Percentiles rank a stretch among this genome's conserved stretches.
Conservation (phyloP, 2,113 vertebrate species). For the Antechinus stuartii region DNA sequence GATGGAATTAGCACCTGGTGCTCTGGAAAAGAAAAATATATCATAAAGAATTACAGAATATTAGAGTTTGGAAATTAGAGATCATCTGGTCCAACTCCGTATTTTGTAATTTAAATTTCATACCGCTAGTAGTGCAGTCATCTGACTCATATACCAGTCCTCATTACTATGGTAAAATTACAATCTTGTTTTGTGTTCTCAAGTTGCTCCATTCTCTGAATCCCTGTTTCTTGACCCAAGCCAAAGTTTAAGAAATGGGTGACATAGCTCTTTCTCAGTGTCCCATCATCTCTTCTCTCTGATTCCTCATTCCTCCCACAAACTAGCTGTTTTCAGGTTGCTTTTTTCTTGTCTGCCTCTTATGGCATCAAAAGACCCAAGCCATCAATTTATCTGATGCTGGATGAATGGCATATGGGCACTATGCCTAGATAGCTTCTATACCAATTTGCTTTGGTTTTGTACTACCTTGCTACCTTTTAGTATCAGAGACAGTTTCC, state of each 20-base stretch:
- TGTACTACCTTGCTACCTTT: neutral
- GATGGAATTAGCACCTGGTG: neutral
- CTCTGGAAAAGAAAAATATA: neutral
- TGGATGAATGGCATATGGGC: neutral
- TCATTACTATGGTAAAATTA: too few species aligned
- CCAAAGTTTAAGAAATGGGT: neutral
- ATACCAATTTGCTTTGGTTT: neutral
- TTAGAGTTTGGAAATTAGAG: neutral
- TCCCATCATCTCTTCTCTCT: neutral
- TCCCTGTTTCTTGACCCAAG: neutral
- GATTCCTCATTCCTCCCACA: neutral
- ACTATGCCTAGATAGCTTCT: neutral
- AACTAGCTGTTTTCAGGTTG: neutral
- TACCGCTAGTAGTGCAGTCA: too few species aligned
- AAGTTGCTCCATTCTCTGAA: neutral
- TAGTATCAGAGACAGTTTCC: neutral
- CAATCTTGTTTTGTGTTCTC: too few species aligned
- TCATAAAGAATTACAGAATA: neutral
- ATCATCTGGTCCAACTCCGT: neutral
- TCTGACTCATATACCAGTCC: too few species aligned
- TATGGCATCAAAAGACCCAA: neutral
- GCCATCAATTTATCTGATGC: conserved; percentile 3
- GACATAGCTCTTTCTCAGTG: neutral
- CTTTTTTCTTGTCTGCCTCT: neutral
- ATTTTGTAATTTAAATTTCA: too few species aligned